A percentile compares a stretch with the other conserved stretches of the same genome.
These are phyloP conservation scores for Phyto melanocephala DNA, from an alignment of 2,888 invertebrate genomes.

Conservation along the genomic window DNA sequence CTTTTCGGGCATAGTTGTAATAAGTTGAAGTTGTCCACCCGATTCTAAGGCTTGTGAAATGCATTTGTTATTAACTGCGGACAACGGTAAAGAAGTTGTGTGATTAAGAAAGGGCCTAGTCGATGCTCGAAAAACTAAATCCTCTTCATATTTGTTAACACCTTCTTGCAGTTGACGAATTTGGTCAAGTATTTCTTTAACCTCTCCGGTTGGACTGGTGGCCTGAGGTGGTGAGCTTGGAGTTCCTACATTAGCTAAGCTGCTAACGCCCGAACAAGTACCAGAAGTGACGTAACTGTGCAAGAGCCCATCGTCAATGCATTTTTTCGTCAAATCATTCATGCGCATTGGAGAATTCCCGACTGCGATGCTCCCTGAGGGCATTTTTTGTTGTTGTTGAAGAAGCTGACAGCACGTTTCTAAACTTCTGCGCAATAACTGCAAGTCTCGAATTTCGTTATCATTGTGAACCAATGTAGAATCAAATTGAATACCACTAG, in stretches of 20 bases:
- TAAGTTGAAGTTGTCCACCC: slow-evolving; percentile 57
- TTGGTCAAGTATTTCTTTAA: slow-evolving; percentile 86
- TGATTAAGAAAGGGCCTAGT: slow-evolving; percentile 71
- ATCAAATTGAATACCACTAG: slow-evolving; percentile 68
- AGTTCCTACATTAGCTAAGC: slow-evolving; percentile 83
- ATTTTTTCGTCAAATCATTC: slow-evolving; percentile 70
- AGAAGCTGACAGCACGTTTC: slow-evolving; percentile 77
- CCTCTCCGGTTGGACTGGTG: slow-evolving; percentile 89
- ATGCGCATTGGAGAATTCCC: slow-evolving; percentile 63
- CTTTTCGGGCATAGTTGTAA: slow-evolving; percentile 68
- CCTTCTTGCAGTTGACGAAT: slow-evolving; percentile 83
- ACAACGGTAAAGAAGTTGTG: slow-evolving; percentile 70
- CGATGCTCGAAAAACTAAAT: slow-evolving; percentile 69
- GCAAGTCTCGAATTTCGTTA: slow-evolving; percentile 71
- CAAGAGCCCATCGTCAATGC: slow-evolving; percentile 70
- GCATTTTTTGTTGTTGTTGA: slow-evolving; percentile 70
- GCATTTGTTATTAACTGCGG: slow-evolving; percentile 49
- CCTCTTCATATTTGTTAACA: slow-evolving; percentile 77
- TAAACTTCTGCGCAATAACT: slow-evolving; percentile 72
- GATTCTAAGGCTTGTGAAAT: slow-evolving; percentile 44
- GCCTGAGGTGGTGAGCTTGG: slow-evolving; percentile 88
- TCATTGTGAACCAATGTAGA: slow-evolving; percentile 57
- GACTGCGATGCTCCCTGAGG: slow-evolving; percentile 66
- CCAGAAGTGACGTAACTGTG: slow-evolving; percentile 79
- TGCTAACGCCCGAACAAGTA: slow-evolving; percentile 85